phyloP scores from a whole-genome alignment of 2,113 vertebrate genomes.

The Pelodiscus sinensis region DNA sequence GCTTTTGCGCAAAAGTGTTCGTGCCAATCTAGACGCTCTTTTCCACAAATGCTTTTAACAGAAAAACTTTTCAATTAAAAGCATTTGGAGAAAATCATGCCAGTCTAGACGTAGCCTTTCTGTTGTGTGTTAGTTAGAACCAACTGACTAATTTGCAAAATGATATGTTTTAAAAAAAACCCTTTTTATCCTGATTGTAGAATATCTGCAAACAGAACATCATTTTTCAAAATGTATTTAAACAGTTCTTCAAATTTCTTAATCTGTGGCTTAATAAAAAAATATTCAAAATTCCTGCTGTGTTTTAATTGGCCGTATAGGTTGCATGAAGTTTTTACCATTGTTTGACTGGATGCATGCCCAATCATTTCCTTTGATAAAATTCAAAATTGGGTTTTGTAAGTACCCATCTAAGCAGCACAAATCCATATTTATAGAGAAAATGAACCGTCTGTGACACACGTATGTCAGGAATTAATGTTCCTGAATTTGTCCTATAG shows the following conservation, averaged over 20 bases:
- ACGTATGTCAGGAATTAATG: background rate
- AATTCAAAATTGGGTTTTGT: conserved; percentile 46
- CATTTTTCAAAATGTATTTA: background rate
- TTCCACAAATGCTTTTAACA: no score
- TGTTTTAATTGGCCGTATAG: background rate
- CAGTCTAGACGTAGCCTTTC: no score
- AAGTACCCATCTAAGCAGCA: background rate
- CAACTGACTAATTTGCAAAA: background rate
- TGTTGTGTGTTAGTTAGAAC: background rate
- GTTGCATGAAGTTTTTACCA: background rate
- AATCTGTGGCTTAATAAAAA: rapidly evolving
- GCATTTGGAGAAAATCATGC: no score
- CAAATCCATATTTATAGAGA: background rate
- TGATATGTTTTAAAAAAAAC: background rate
- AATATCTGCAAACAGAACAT: background rate
- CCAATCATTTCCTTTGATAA: conserved; percentile 33
- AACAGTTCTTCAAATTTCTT: background rate
- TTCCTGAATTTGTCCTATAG: background rate
- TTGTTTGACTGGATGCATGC: background rate
- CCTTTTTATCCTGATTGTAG: background rate
- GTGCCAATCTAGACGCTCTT: no score
- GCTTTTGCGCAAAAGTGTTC: no score
- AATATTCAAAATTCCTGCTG: background rate
- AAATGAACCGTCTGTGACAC: background rate
- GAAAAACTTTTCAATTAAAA: no score